Conservation (phyloP, 2,797 vertebrate genomes). For the Rachycentron canadum region DNA sequence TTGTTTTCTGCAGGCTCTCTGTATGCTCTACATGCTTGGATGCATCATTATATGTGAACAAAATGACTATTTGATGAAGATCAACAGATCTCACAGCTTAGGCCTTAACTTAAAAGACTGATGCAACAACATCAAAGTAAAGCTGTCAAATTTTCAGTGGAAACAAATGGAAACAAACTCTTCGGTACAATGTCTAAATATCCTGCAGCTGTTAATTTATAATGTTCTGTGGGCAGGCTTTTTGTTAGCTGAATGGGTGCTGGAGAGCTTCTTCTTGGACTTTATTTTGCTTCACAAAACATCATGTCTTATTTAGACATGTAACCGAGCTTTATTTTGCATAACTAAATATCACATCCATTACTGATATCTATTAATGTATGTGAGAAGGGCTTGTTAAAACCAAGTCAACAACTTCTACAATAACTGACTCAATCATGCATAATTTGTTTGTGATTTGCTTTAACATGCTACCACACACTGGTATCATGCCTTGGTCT, state of each 20-base stretch:
- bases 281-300: conserved; percentile 32
- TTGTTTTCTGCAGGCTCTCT: conserved; percentile 14
- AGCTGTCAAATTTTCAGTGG: conserved; percentile 26
- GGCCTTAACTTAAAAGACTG: conserved; percentile 57
- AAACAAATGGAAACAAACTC: conserved; percentile 27
- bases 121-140: conserved; percentile 15
- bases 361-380: conserved; percentile 13
- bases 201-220: conserved; percentile 38
- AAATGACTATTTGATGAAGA: conserved; percentile 25
- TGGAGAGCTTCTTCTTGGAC: conserved; percentile 15
- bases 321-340: conserved; percentile 39
- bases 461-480: conserved; percentile 7
- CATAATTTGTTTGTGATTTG: not conserved
- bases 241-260: conserved; percentile 14
- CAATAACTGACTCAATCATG: conserved; percentile 2
- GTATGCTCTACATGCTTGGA: not conserved
- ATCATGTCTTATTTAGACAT: conserved; percentile 4
- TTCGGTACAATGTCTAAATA: conserved; percentile 36
- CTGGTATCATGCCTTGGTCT: conserved; percentile 16
- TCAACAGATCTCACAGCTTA: conserved; percentile 47
- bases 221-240: conserved; percentile 11
- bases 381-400: conserved; percentile 5
- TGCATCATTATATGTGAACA: conserved; percentile 29
- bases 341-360: conserved; percentile 22
- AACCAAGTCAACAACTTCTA: conserved; percentile 26